phyloP scores from a whole-genome alignment of 2,797 vertebrate species.

The Caiman crocodilus region DNA sequence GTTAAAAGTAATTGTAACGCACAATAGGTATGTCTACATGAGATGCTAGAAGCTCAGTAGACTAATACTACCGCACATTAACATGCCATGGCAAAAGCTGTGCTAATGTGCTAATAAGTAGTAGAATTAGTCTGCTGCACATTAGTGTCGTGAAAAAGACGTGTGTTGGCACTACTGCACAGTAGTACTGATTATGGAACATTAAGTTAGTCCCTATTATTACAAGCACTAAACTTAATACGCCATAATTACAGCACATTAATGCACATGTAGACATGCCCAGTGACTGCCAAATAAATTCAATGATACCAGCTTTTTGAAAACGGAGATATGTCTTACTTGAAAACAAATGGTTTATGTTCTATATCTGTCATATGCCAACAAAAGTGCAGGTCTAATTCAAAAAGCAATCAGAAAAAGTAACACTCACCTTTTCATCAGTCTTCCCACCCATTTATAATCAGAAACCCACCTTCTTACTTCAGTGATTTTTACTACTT shows the following conservation, averaged over 20 bases:
- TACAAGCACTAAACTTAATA: too few species aligned
- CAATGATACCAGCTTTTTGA: neutral
- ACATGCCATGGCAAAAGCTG: too few species aligned
- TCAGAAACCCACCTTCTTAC: fast-evolving
- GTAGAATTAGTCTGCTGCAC: too few species aligned
- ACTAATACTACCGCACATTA: too few species aligned
- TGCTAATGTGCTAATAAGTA: too few species aligned
- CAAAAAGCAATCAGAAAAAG: neutral
- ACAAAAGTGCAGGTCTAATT: neutral
- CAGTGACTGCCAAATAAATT: neutral
- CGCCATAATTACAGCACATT: too few species aligned
- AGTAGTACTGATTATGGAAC: too few species aligned
- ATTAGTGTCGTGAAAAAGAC: too few species aligned
- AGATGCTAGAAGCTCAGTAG: neutral
- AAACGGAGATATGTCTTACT: neutral
- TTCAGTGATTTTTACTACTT: neutral
- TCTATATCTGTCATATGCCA: neutral
- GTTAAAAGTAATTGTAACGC: neutral
- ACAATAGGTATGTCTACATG: neutral
- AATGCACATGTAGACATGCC: too few species aligned
- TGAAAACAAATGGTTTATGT: neutral
- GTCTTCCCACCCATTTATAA: neutral
- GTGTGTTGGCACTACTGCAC: too few species aligned
- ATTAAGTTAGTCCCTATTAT: too few species aligned
- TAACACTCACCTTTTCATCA: fast-evolving